phyloP scores from a whole-genome alignment of 2,113 vertebrate species.

The Lamprologus sp. region DNA sequence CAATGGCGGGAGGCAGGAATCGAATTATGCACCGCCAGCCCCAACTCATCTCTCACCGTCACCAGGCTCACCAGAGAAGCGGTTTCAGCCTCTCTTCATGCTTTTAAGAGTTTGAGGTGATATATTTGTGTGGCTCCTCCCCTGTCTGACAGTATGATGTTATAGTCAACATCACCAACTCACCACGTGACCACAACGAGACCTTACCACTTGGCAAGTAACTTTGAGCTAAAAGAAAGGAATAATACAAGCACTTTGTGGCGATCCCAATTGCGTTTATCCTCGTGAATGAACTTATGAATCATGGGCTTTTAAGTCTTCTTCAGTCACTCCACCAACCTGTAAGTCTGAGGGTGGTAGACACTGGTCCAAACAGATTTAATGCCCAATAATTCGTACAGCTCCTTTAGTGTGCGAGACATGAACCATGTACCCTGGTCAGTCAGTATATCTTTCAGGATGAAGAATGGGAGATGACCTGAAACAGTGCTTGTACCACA shows the following conservation, averaged over 20 bases:
- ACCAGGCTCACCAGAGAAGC: background rate
- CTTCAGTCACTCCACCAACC: background rate
- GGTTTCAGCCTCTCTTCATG: background rate
- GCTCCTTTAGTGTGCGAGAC: background rate
- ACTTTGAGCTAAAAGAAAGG: background rate
- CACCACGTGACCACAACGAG: background rate
- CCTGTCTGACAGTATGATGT: background rate
- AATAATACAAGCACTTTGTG: background rate
- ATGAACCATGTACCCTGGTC: background rate
- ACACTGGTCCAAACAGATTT: background rate
- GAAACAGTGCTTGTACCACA: background rate
- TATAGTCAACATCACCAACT: background rate
- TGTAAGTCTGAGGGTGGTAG: background rate
- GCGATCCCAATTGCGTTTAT: background rate
- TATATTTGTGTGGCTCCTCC: background rate
- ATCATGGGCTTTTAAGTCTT: background rate
- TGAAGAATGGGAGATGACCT: background rate
- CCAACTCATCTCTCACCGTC: background rate
- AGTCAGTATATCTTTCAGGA: background rate
- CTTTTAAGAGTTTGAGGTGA: background rate
- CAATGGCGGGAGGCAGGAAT: background rate
- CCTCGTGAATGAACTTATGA: background rate
- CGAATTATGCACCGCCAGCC: background rate
- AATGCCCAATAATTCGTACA: background rate
- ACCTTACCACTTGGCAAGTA: background rate